phyloP scores from a whole-genome alignment of 2,888 invertebrate genomes.

The Druceiella hillmani region DNA sequence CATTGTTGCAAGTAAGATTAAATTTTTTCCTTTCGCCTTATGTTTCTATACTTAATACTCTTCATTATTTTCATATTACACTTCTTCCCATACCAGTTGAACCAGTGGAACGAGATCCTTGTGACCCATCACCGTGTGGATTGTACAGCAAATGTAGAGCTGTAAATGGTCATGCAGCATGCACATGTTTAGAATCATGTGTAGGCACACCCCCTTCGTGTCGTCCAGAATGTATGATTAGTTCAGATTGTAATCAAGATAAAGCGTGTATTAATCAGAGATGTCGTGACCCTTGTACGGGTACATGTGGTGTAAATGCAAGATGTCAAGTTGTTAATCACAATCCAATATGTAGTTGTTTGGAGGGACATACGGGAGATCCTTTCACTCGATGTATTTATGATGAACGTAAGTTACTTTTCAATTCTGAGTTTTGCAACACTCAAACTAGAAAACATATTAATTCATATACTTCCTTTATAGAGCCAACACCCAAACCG shows the following conservation, averaged over 20 bases:
- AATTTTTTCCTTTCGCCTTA: conserved; percentile 36
- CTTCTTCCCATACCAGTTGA: conserved; percentile 43
- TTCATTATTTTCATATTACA: conserved; percentile 33
- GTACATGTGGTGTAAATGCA: conserved; percentile 71
- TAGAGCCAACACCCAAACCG: conserved; percentile 38
- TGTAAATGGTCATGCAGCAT: conserved; percentile 66
- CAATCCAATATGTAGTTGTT: conserved; percentile 74
- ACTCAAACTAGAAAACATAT: too few relatives aligned
- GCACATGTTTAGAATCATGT: conserved; percentile 68
- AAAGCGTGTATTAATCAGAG: conserved; percentile 73
- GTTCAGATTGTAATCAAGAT: conserved; percentile 70
- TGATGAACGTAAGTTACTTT: conserved; percentile 55
- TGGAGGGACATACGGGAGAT: conserved; percentile 64
- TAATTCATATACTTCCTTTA: too few relatives aligned
- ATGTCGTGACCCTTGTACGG: conserved; percentile 72
- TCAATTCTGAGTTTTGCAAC: too few relatives aligned
- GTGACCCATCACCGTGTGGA: conserved; percentile 73
- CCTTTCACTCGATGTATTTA: conserved; percentile 66
- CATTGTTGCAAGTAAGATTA: conserved; percentile 54
- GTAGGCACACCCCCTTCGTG: conserved; percentile 72
- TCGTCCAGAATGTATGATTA: conserved; percentile 72
- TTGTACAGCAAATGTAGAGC: conserved; percentile 71
- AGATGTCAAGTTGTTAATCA: conserved; percentile 75
- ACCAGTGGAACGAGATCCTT: too few relatives aligned
- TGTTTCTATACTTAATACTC: conserved; percentile 26